Base-by-base conservation (phyloP, 2,797 vertebrate species). In the Mergus octosetaceus region DNA sequence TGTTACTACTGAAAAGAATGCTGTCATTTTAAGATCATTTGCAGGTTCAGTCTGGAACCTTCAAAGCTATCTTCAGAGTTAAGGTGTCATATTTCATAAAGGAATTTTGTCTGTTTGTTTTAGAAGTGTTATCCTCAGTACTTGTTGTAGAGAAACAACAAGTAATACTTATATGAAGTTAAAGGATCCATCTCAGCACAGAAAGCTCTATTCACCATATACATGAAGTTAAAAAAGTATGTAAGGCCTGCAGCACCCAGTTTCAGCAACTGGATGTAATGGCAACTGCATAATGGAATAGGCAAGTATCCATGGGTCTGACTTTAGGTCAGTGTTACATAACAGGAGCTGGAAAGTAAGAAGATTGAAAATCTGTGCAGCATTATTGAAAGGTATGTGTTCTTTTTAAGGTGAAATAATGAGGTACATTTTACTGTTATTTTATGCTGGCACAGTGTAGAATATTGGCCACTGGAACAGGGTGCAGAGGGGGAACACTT, bases 201-300 rank as follows among this genome's bases (percentile, higher is more conserved):
- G 20, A 69, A n/a, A n/a, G 7, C 4, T 56, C 54, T 87, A 28
- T 30, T 91, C 27, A 25, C 15, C 11, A 4, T 21, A n/a, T 1
- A 14, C 75, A 54, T 13, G 18, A 38, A 69, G 17, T 24, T 12
- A 54, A 79, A 62, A 14, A 41, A 36, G 16, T 60, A 16, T 24
- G 11, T 28, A 71, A 20, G 39, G 9, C 0, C 1, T 12, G 1
- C 28, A 21, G 54, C 25, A 16, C 41, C 32, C 36, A 25, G 4
- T 43, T 87, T 64, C 32, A 74, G 69, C 24, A 75, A 11, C 19
- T 54, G 17, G 10, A 27, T 64, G 18, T 8, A 38, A 58, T 25
- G 58, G 54, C 54, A 85, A 39, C 32, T 54, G 24, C 15, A 12
- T 10, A 57, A 84, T 57, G 17, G 27, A 41, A 39, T 4, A 36